Conservation (phyloP, 2,888 invertebrate genomes). For the Cataglyphis albicans region DNA sequence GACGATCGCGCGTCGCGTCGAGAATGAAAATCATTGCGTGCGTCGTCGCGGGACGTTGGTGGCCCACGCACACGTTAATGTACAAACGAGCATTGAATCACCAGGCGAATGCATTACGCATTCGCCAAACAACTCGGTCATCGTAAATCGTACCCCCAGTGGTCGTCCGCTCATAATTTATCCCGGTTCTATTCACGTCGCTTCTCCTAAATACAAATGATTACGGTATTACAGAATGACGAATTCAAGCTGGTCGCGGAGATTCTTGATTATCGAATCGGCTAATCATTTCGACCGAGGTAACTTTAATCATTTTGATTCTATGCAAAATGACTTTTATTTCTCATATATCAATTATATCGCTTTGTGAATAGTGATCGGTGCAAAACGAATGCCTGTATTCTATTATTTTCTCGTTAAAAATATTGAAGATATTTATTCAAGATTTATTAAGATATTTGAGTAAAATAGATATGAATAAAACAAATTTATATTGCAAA, state of each 20-base stretch:
- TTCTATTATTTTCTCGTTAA: background rate
- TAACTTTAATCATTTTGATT: constrained; percentile 28
- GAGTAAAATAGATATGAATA: background rate
- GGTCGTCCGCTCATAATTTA: constrained; percentile 77
- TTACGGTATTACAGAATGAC: constrained; percentile 61
- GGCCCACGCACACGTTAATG: constrained; percentile 48
- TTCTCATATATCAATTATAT: constrained; percentile 15
- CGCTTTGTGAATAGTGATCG: background rate
- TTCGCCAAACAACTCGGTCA: constrained; percentile 79
- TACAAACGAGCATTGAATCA: constrained; percentile 69
- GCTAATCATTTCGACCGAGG: background rate
- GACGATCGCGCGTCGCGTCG: constrained; percentile 21
- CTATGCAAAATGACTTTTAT: background rate
- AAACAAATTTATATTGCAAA: background rate
- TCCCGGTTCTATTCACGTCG: constrained; percentile 55
- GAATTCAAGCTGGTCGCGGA: constrained; percentile 65
- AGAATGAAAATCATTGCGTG: constrained; percentile 41
- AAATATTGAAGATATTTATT: background rate
- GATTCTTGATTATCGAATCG: constrained; percentile 54
- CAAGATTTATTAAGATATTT: background rate
- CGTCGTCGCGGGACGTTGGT: constrained; percentile 32
- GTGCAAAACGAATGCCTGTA: background rate
- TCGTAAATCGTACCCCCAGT: constrained; percentile 79
- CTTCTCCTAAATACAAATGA: constrained; percentile 70
- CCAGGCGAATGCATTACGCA: constrained; percentile 73